phyloP scores from a whole-genome alignment of 2,113 vertebrate genomes.

The Pygoscelis antarcticus region DNA sequence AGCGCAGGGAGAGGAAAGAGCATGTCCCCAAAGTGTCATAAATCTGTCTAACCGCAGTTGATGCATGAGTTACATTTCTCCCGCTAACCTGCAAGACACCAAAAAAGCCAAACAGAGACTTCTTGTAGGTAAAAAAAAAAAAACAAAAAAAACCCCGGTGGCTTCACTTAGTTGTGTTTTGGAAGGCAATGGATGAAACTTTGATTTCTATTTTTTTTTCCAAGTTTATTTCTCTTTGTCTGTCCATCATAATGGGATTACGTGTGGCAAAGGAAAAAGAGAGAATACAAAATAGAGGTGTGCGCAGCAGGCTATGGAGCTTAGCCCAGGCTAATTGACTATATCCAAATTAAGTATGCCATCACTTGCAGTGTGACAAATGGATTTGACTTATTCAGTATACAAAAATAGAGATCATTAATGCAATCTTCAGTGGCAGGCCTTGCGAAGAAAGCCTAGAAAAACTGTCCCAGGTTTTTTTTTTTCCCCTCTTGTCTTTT shows the following conservation, averaged over 20 bases:
- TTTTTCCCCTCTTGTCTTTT: constrained; percentile 49
- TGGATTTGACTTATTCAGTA: constrained; percentile 99
- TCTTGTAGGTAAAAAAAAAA: constrained; percentile 74
- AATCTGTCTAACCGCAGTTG: constrained; percentile 94
- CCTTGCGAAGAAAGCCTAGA: constrained; percentile 74
- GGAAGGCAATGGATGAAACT: constrained; percentile 74
- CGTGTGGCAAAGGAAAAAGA: constrained; percentile 91
- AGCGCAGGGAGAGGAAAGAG: constrained; percentile 92
- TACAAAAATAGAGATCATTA: constrained; percentile 99
- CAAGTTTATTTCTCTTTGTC: constrained; percentile 86
- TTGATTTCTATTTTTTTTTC: constrained; percentile 62
- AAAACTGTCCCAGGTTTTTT: constrained; percentile 77
- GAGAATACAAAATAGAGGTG: constrained; percentile 98
- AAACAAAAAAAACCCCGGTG: constrained; percentile 50
- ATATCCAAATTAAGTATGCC: constrained; percentile 99
- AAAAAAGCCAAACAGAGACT: constrained; percentile 80
- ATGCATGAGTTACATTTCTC: constrained; percentile 95
- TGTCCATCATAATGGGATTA: constrained; percentile 95
- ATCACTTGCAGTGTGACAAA: constrained; percentile 99
- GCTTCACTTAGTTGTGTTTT: constrained; percentile 76
- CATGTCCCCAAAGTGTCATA: constrained; percentile 97
- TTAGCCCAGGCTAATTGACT: constrained; percentile 99
- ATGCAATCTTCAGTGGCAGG: constrained; percentile 90
- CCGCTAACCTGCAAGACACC: constrained; percentile 86
- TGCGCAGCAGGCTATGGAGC: constrained; percentile 94